Conservation (phyloP, 2,113 vertebrate genomes). For the Dicentrarchus labrax region DNA sequence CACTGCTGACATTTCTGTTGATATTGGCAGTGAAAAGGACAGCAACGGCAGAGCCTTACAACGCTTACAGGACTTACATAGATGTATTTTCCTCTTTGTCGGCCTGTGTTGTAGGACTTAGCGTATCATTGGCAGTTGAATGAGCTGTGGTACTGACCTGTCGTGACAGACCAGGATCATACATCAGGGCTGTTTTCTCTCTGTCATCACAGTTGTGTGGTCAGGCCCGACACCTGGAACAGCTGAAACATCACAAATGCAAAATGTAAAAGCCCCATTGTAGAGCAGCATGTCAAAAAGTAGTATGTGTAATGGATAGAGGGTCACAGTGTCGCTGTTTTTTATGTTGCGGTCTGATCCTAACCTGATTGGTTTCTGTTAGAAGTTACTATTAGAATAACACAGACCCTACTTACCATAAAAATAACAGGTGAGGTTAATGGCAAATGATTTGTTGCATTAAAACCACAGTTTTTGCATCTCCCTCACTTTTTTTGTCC, state of each 20-base stretch:
- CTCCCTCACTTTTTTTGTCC: conserved; percentile 65
- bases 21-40: conserved; percentile 78
- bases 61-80: conserved; percentile 51
- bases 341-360: conserved; percentile 54
- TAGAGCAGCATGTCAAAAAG: conserved; percentile 65
- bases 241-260: conserved; percentile 78
- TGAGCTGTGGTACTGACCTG: conserved; percentile 65
- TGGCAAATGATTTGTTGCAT: conserved; percentile 82
- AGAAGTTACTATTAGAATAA: conserved; percentile 76
- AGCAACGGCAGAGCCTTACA: conserved; percentile 58
- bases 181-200: conserved; percentile 55
- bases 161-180: conserved; percentile 58
- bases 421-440: conserved; percentile 82
- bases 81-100: conserved; percentile 62
- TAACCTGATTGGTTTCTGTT: conserved; percentile 75
- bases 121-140: conserved; percentile 68
- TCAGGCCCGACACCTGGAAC: conserved; percentile 64
- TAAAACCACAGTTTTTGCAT: conserved; percentile 81
- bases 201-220: conserved; percentile 55
- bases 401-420: conserved; percentile 78
- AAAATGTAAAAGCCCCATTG: conserved; percentile 72
- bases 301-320: conserved; percentile 75
- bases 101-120: conserved; percentile 55
- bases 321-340: conserved; percentile 65
- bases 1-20: conserved; percentile 83